Evolutionary conservation across 1,140 invertebrate species (phyloP), one percentile per base, ranked within the genome.

Genomic region (Halyomorpha halys): DNA sequence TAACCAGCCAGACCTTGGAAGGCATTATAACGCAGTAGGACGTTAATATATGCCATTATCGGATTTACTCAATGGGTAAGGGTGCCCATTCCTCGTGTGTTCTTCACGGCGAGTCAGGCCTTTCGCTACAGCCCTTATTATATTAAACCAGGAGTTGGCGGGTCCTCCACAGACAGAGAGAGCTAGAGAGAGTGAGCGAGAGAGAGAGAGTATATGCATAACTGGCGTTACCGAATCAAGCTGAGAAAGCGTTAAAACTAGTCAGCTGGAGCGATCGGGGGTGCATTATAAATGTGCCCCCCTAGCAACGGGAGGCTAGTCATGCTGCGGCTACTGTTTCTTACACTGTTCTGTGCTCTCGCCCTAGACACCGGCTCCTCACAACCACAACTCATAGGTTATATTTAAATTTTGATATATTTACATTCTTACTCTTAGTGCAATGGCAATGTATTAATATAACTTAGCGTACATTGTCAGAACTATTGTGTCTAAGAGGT

Each of bases 121-220:
- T 21, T 49, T 49, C 47, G 47, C n/a, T 49, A 49, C 47, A 49
- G 47, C 47, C 47, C 47, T 49, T 49, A 49, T 49, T 49, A 49
- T 49, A 49, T 49, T 49, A 49, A 49, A 21, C 47, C 47, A 19
- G 47, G 9, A 19, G 47, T 6, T 6, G 47, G n/a, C 47, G 47
- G 21, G 21, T 19, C 47, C 47, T 21, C 47, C 47, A 21, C 47
- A 19, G 47, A 21, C 21, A 21, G 47, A 21, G 47, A 21, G 47
- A 18, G 47, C 47, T 18, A 49, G 47, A 49, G 47, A 49, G 47
- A 49, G 47, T 21, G 47, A 49, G 47, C 47, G 47, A 49, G 21
- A 49, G 47, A 49, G 47, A 49, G 47, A 49, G 47, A 49, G 47
- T 49, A 49, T 49, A 49, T 49, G 47, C 47, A 49, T 49, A 49